Conservation (phyloP, 2,888 invertebrate genomes). For the Tuta absoluta region DNA sequence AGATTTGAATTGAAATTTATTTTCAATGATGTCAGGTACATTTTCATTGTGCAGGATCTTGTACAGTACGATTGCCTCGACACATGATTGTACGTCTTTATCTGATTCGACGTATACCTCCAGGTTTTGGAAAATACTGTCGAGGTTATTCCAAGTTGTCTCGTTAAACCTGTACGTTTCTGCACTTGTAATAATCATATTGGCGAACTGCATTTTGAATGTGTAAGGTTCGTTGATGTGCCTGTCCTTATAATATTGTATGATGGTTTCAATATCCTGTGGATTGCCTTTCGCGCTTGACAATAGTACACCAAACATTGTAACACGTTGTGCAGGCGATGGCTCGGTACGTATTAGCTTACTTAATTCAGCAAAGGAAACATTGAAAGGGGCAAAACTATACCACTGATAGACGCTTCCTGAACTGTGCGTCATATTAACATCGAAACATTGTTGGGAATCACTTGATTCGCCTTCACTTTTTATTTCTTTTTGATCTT, state of each 20-base stretch:
- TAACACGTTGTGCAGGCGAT: constrained; percentile 48
- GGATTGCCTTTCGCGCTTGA: constrained; percentile 46
- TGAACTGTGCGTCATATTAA: constrained; percentile 30
- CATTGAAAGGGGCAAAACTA: constrained; percentile 34
- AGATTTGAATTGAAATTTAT: constrained; percentile 54
- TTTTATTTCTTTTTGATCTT: constrained; percentile 12
- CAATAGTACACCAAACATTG: constrained; percentile 53
- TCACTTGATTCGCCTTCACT: not conserved
- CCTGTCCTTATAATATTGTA: constrained; percentile 56
- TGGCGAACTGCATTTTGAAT: constrained; percentile 58
- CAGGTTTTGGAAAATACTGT: constrained; percentile 61
- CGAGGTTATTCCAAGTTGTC: constrained; percentile 55
- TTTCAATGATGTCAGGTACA: constrained; percentile 54
- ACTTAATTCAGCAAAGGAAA: constrained; percentile 46
- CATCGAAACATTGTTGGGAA: not conserved
- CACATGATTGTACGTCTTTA: constrained; percentile 52
- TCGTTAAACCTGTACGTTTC: constrained; percentile 46
- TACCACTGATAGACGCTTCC: constrained; percentile 35
- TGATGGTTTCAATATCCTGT: constrained; percentile 47
- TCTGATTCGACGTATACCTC: constrained; percentile 60
- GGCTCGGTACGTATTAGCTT: constrained; percentile 55
- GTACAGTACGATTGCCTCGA: constrained; percentile 55
- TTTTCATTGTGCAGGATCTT: constrained; percentile 49
- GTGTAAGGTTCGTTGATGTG: constrained; percentile 65
- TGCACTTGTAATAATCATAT: constrained; percentile 47